Percentiles rank a stretch among this genome's conserved stretches.
Conservation (phyloP, 2,797 vertebrate genomes). For the Gymnodraco acuticeps region DNA sequence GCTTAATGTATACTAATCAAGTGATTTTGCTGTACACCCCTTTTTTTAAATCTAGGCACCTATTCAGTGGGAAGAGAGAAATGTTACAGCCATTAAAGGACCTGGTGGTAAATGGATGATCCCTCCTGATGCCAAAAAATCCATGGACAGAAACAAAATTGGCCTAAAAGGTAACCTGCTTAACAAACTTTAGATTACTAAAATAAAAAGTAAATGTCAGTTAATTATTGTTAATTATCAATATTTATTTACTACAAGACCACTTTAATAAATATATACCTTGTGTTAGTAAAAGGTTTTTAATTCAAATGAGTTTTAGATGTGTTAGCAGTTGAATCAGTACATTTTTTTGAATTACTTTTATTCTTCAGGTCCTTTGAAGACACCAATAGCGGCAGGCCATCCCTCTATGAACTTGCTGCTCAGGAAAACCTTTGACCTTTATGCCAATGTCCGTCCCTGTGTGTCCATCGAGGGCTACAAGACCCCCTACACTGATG, state of each 20-base stretch:
- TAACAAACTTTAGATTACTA: not conserved
- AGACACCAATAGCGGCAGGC: conserved; percentile 96
- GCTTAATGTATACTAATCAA: not conserved
- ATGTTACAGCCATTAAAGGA: conserved; percentile 93
- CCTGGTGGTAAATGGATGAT: conserved; percentile 98
- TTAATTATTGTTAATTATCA: not conserved
- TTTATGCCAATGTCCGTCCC: conserved; percentile 95
- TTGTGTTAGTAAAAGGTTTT: not conserved
- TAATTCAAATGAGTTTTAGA: not conserved
- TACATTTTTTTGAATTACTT: not conserved
- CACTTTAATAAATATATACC: not conserved
- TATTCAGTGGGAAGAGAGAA: conserved; percentile 95
- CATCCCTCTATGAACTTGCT: conserved; percentile 97
- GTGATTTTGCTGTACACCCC: not conserved
- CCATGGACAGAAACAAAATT: conserved; percentile 98
- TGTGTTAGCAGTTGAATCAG: not conserved
- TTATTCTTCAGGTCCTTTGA: conserved; percentile 88
- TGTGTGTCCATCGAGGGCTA: conserved; percentile 96
- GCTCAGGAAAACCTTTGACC: conserved; percentile 95
- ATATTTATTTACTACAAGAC: not conserved
- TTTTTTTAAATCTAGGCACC: conserved; percentile 83
- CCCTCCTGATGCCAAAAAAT: conserved; percentile 95
- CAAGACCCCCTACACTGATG: conserved; percentile 93
- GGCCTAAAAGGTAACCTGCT: conserved; percentile 92
- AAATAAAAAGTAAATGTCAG: not conserved